phyloP scores from a whole-genome alignment of 2,888 invertebrate genomes.

The Leptothorax acervorum region DNA sequence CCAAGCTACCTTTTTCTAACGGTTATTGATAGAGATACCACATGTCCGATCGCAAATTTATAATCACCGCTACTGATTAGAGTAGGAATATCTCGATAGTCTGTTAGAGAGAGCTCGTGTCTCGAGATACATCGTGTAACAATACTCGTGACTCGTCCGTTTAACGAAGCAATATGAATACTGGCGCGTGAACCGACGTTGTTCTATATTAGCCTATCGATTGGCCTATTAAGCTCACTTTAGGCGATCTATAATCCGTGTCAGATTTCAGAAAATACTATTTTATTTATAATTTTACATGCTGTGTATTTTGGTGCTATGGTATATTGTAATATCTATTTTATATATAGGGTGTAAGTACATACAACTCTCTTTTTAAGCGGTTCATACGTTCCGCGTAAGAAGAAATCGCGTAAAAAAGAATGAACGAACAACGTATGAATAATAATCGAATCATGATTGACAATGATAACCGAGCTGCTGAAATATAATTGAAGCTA shows the following conservation, averaged over 20 bases:
- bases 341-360: not conserved
- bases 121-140: constrained; percentile 23
- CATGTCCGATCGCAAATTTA: constrained; percentile 45
- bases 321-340: not conserved
- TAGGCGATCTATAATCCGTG: not conserved
- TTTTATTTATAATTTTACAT: not conserved
- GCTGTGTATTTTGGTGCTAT: not conserved
- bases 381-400: no score
- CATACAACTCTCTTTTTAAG: no score
- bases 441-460: no score
- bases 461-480: no score
- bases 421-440: no score
- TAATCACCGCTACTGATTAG: constrained; percentile 42
- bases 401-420: no score
- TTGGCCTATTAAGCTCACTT: not conserved
- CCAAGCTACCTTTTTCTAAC: constrained; percentile 44
- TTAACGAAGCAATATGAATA: constrained; percentile 2
- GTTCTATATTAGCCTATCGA: not conserved
- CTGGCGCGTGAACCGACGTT: not conserved
- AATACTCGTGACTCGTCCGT: constrained; percentile 11
- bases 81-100: constrained; percentile 22
- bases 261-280: not conserved
- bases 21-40: constrained; percentile 51
- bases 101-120: not conserved
- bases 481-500: no score